Evolutionary conservation across 2,113 vertebrate genomes (phyloP).

Genomic region (Campylomormyrus numenius): DNA sequence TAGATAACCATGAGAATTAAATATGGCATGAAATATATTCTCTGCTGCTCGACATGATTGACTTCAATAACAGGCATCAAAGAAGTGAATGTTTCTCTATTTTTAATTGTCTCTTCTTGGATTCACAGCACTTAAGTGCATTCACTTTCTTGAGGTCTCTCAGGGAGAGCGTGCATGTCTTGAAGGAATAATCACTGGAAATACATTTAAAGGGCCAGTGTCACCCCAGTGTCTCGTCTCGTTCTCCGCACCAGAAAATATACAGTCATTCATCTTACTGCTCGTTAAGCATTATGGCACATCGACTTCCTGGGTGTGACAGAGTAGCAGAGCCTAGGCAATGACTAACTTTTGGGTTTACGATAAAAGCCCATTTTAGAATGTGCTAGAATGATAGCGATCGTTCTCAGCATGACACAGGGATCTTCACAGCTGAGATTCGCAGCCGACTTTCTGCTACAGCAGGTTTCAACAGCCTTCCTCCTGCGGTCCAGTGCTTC

Average conservation of each 20-base stretch:
- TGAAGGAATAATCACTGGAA: not conserved
- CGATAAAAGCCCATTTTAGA: not conserved
- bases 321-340: not conserved
- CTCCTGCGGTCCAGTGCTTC: not conserved
- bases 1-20: not conserved
- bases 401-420: not conserved
- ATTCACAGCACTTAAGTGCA: not conserved
- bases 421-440: not conserved
- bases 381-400: not conserved
- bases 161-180: not conserved
- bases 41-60: not conserved
- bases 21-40: not conserved
- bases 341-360: not conserved
- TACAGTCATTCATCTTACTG: not conserved
- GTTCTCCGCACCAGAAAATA: not conserved
- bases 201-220: not conserved
- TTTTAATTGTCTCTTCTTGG: not conserved
- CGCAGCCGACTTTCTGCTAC: not conserved
- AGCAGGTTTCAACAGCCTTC: not conserved
- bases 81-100: not conserved
- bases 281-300: not conserved
- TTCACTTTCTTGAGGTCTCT: not conserved
- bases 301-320: not conserved
- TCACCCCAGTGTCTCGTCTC: not conserved
- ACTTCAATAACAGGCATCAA: not conserved